Base-by-base conservation (phyloP, 2,888 invertebrate genomes). In the Esperia sulphurella region DNA sequence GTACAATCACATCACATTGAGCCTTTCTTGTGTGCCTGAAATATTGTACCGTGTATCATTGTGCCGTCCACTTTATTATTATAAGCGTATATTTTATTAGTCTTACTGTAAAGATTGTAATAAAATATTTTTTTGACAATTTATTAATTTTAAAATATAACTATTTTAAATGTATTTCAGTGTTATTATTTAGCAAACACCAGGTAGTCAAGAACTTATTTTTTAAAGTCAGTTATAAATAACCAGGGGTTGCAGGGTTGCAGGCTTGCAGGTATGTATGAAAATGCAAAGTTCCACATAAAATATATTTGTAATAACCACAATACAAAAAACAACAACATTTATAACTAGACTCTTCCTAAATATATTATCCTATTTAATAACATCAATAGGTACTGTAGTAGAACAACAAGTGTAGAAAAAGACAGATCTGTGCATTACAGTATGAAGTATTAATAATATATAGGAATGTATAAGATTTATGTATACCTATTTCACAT, bases 301-400 rank as follows among this genome's bases (percentile, higher is more conserved):
- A 57, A 63, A 65, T 60, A 63, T 59, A 59, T 65, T 68, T 62
- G 33, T 70, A 60, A 48, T 57, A 59, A 68, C 60, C 54, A 62
- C 58, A 59, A 62, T 57, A 61, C 47, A 47, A 54, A 48, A 42
- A 54, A 51, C 49, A 54, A 51, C 54, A 51, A 48, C 38, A 42
- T 40, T 13, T 43, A 45, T 44, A 43, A 38, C 44, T 44, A 44
- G 38, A 30, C 38, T 21, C 38, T 37, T 13, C 38, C 35, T 44
- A 38, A 37, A 44, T 41, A 44, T 37, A 37, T 44, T 38, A 9
- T 28, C 37, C 37, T 44, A 37, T 28, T 12, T 9, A 37, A 28
- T 44, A 44, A 44, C 38, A 38, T 37, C 28, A 43, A 43, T 29
- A 12, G 8, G 7, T 41, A 41, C 28, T 41, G 9, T 9, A 8